These are phyloP conservation scores for Diaprepes abbreviatus DNA, from an alignment of 2,888 invertebrate species.

Conservation along the genomic window DNA sequence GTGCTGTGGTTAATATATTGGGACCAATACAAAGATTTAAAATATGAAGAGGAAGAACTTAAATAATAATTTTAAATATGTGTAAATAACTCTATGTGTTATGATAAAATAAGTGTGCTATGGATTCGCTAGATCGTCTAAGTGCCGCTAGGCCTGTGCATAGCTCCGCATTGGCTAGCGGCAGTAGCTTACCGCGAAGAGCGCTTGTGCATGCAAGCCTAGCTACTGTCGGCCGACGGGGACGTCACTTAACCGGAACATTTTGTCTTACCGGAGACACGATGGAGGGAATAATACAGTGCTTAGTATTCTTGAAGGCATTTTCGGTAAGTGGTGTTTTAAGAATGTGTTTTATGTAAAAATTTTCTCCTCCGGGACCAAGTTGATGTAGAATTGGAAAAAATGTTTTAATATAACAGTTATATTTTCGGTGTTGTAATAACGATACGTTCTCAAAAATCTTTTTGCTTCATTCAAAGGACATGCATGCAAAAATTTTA, in stretches of 20 bases:
- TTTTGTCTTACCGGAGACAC: slow-evolving; percentile 92
- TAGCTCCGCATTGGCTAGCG: slow-evolving; percentile 69
- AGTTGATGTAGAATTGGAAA: too few species aligned
- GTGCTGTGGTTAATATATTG: not conserved
- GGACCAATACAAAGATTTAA: not conserved
- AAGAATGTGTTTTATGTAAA: too few species aligned
- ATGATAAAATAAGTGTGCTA: slow-evolving; percentile 60
- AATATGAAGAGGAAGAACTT: not conserved
- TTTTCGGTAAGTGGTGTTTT: slow-evolving; percentile 89
- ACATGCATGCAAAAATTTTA: too few species aligned
- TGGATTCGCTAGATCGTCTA: slow-evolving; percentile 87
- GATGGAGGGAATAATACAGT: slow-evolving; percentile 94
- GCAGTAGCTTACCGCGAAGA: slow-evolving; percentile 73
- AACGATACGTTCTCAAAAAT: too few species aligned
- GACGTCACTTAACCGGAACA: slow-evolving; percentile 87
- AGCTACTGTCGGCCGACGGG: slow-evolving; percentile 81
- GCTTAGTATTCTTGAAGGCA: slow-evolving; percentile 91
- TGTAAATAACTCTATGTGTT: slow-evolving; percentile 12
- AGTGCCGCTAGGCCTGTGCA: slow-evolving; percentile 78
- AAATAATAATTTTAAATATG: not conserved
- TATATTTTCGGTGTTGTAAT: too few species aligned
- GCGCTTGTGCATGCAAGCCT: slow-evolving; percentile 85
- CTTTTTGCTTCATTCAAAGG: too few species aligned
- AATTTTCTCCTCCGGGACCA: too few species aligned
- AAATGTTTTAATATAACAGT: too few species aligned